Evolutionary conservation across 2,797 vertebrate genomes (phyloP).

Genomic region (Pipistrellus kuhlii): DNA sequence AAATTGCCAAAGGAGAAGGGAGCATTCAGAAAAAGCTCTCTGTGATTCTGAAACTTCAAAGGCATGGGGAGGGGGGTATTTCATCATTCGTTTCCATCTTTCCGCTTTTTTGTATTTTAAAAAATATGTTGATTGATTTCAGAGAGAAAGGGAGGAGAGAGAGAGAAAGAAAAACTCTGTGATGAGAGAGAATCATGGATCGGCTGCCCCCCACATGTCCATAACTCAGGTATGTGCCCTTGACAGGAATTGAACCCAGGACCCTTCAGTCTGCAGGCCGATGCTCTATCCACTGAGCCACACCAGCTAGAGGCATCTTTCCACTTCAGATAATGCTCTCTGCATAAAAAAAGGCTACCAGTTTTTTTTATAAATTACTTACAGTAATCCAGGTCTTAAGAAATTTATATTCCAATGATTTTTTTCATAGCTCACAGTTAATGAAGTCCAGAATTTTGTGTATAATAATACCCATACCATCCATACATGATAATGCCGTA

Average conservation of each 20-base stretch:
- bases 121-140: too few species aligned
- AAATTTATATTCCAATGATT: not conserved
- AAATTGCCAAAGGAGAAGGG: not conserved
- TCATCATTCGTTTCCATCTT: not conserved
- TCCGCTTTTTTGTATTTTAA: not conserved
- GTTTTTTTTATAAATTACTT: constrained; percentile 3
- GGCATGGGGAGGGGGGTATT: not conserved
- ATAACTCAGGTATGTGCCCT: too few species aligned
- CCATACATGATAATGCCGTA: not conserved
- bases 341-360: not conserved
- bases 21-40: not conserved
- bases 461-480: not conserved
- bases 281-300: too few species aligned
- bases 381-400: not conserved
- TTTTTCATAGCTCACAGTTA: not conserved
- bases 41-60: not conserved
- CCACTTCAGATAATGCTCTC: not conserved
- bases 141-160: too few species aligned
- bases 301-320: not conserved
- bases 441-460: not conserved
- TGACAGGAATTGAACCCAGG: too few species aligned
- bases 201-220: too few species aligned
- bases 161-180: too few species aligned
- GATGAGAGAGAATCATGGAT: too few species aligned
- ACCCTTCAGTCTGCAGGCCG: too few species aligned